Evolutionary conservation across 2,113 vertebrate genomes (phyloP).

Genomic region (Zootoca vivipara): DNA sequence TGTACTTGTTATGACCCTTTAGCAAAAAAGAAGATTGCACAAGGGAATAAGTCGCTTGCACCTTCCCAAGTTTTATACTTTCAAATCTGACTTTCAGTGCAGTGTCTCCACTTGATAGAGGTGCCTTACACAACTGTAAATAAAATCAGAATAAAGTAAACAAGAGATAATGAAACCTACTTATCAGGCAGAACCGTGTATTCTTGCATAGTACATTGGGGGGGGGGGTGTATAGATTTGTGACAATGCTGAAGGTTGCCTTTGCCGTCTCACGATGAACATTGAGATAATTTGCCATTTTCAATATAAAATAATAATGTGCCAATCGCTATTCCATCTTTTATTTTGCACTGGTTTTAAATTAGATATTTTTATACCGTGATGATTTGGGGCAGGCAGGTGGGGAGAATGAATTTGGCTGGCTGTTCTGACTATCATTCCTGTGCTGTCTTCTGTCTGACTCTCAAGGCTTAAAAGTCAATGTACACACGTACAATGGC

Average conservation of each 20-base stretch:
- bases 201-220: neutral
- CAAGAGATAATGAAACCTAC: slow-evolving; percentile 37
- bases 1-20: neutral
- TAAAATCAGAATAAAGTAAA: slow-evolving; percentile 20
- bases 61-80: neutral
- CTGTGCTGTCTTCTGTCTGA: neutral
- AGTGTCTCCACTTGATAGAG: neutral
- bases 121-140: neutral
- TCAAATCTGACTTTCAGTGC: neutral
- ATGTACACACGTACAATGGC: neutral
- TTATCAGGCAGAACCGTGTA: slow-evolving; percentile 40
- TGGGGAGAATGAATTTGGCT: neutral
- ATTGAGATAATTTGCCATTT: slow-evolving; percentile 33
- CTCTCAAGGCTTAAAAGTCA: neutral
- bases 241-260: slow-evolving; percentile 2
- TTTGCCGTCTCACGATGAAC: slow-evolving; percentile 36
- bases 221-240: neutral
- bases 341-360: neutral
- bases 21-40: neutral
- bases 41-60: neutral
- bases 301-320: neutral
- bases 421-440: neutral
- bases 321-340: neutral
- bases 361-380: slow-evolving; percentile 13
- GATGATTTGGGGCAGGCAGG: neutral